phyloP scores from a whole-genome alignment of 2,113 vertebrate genomes.

The Halcyon malimbica region DNA sequence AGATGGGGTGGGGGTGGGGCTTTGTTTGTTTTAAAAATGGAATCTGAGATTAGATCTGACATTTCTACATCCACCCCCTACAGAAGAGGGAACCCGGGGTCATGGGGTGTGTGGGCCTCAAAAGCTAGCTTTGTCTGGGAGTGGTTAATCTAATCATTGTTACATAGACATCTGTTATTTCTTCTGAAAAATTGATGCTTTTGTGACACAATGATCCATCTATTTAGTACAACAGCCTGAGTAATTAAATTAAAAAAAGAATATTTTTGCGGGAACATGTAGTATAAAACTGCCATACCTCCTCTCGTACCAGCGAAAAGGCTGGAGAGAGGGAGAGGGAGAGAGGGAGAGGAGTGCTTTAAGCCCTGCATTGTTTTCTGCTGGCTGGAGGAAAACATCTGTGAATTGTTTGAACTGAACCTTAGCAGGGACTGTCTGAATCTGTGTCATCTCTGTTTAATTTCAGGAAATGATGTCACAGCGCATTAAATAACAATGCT shows the following conservation, averaged over 20 bases:
- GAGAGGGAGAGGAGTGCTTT: constrained; percentile 19
- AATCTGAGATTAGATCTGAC: constrained; percentile 71
- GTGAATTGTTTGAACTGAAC: constrained; percentile 85
- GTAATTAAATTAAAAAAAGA: constrained; percentile 71
- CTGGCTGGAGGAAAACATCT: constrained; percentile 86
- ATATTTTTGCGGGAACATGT: constrained; percentile 55
- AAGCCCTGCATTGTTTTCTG: constrained; percentile 76
- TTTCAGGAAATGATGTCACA: constrained; percentile 85
- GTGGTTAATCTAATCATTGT: constrained; percentile 67
- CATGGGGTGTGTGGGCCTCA: constrained; percentile 68
- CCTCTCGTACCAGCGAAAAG: not conserved
- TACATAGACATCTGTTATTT: constrained; percentile 66
- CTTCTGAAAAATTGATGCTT: constrained; percentile 71
- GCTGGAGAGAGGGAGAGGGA: not conserved
- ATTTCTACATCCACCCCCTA: constrained; percentile 72
- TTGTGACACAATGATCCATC: constrained; percentile 67
- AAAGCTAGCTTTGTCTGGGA: constrained; percentile 65
- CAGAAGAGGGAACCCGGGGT: constrained; percentile 66
- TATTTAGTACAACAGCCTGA: constrained; percentile 65
- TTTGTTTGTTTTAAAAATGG: constrained; percentile 73
- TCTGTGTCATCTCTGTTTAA: constrained; percentile 82
- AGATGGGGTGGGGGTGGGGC: constrained; percentile 51
- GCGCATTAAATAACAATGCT: constrained; percentile 77
- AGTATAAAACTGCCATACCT: constrained; percentile 52
- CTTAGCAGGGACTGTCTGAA: constrained; percentile 74